Evolutionary conservation across 2,797 vertebrate genomes (phyloP).

Genomic region (Odontamblyopus rebecca): DNA sequence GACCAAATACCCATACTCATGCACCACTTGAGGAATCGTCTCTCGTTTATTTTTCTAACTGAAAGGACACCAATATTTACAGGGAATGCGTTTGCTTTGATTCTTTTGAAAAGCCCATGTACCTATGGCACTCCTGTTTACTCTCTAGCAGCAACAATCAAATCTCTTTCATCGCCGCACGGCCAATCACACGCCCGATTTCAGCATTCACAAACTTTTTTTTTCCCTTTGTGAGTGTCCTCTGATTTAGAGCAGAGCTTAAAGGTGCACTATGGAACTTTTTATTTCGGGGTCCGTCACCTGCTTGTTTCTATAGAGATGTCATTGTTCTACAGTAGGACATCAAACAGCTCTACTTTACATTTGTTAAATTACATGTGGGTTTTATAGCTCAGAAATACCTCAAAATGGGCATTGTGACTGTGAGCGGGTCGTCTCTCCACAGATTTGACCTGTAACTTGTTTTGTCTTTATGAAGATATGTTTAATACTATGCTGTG

Average conservation of each 20-base stretch:
- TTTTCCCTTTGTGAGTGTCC: constrained; percentile 16
- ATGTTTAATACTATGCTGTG: too few species aligned
- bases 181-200: constrained; percentile 12
- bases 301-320: too few species aligned
- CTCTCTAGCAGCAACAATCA: constrained; percentile 1
- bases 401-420: too few species aligned
- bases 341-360: too few species aligned
- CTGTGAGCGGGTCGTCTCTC: too few species aligned
- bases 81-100: background rate
- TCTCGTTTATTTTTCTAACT: constrained; percentile 9
- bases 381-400: too few species aligned
- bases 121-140: background rate
- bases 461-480: too few species aligned
- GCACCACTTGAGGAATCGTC: constrained; percentile 29
- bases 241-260: constrained; percentile 15
- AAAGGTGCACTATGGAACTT: too few species aligned
- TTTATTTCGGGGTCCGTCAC: too few species aligned
- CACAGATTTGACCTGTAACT: too few species aligned
- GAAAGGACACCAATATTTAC: background rate
- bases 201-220: constrained; percentile 4
- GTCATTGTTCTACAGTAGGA: too few species aligned
- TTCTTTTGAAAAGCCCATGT: background rate
- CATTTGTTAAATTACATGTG: too few species aligned
- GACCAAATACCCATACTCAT: constrained; percentile 49
- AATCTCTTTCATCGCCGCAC: constrained; percentile 18